Conservation (phyloP, 2,797 vertebrate genomes). For the Mionectes olivaceus region DNA sequence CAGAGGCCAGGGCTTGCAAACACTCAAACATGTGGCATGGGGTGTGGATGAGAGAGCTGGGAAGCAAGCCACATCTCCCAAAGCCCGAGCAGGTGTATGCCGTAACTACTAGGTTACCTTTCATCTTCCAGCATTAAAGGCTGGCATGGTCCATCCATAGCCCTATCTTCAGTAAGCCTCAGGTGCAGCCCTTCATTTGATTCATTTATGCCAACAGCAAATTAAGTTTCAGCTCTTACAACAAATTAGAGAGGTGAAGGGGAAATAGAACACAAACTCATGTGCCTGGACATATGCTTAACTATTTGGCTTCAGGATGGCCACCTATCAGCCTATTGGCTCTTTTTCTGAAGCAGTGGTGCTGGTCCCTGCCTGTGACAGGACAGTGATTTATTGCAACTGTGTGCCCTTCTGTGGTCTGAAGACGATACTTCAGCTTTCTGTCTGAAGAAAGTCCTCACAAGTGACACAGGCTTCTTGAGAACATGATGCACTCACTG, state of each 20-base stretch:
- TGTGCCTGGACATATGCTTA: neutral
- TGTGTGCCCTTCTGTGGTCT: neutral
- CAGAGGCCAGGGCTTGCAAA: neutral
- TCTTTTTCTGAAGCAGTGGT: neutral
- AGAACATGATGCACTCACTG: neutral
- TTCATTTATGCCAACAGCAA: neutral
- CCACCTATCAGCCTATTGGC: neutral
- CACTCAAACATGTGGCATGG: accelerated
- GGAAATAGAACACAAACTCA: neutral
- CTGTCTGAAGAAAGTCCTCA: neutral
- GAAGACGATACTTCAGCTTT: neutral
- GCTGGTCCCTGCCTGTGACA: neutral
- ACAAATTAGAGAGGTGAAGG: neutral
- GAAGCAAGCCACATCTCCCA: neutral
- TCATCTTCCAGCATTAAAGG: neutral
- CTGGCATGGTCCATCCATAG: neutral
- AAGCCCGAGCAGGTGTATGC: neutral
- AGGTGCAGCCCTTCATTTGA: neutral
- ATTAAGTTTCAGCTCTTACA: neutral
- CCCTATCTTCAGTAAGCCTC: neutral
- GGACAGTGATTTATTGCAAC: neutral
- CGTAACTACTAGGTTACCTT: neutral
- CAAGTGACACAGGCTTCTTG: neutral
- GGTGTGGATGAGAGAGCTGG: neutral
- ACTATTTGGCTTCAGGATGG: neutral